Percentiles rank a stretch among this genome's conserved stretches.
Conservation (phyloP, 2,888 invertebrate species). For the Heliconius ethilla region DNA sequence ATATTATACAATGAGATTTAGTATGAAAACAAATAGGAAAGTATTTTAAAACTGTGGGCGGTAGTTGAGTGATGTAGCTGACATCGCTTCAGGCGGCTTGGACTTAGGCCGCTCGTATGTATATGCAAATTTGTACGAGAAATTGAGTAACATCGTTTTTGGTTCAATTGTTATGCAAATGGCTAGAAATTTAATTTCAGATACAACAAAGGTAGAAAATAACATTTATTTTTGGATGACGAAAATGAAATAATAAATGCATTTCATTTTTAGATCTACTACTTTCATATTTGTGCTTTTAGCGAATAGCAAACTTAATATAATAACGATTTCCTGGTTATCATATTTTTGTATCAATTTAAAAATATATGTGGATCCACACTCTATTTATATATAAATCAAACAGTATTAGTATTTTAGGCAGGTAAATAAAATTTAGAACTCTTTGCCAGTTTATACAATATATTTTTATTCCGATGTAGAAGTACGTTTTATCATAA, state of each 20-base stretch:
- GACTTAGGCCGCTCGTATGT: constrained; percentile 62
- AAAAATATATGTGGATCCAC: neutral
- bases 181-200: constrained; percentile 46
- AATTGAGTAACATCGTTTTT: constrained; percentile 62
- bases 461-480: neutral
- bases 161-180: constrained; percentile 62
- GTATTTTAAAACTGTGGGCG: neutral
- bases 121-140: constrained; percentile 71
- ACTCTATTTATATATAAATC: neutral
- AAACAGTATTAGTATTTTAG: neutral
- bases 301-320: neutral
- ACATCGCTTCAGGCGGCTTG: constrained; percentile 67
- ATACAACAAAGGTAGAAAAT: constrained; percentile 28
- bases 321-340: neutral
- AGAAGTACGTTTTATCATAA: neutral
- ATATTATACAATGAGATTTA: neutral
- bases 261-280: neutral
- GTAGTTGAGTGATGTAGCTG: constrained; percentile 61
- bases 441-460: neutral
- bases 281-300: neutral
- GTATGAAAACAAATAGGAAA: no score
- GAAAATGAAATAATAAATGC: constrained; percentile 3
- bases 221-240: constrained; percentile 19
- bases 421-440: neutral
- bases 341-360: neutral